A percentile compares a stretch with the other conserved stretches of the same genome.
Conservation (phyloP, 2,888 invertebrate genomes). For the Hirudinaria manillensis region DNA sequence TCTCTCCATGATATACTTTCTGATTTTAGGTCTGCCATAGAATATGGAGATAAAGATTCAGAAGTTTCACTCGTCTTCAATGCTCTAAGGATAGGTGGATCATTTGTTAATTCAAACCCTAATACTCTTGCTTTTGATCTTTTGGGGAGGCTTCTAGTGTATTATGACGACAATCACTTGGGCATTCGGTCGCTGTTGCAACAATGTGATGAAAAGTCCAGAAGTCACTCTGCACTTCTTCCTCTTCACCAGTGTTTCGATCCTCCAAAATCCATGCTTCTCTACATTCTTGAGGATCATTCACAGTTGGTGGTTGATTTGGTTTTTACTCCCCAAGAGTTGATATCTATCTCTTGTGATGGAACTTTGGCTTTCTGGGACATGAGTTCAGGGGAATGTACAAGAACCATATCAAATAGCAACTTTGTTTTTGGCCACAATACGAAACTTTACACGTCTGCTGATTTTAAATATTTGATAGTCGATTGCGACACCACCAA, state of each 20-base stretch:
- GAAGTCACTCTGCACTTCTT: constrained; percentile 60
- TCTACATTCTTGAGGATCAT: constrained; percentile 41
- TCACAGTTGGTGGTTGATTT: constrained; percentile 38
- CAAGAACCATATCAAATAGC: constrained; percentile 31
- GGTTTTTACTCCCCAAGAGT: constrained; percentile 38
- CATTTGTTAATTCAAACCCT: constrained; percentile 40
- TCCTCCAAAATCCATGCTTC: constrained; percentile 39
- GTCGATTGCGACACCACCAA: constrained; percentile 39
- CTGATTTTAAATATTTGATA: constrained; percentile 38
- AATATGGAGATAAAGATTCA: constrained; percentile 30
- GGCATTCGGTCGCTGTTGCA: constrained; percentile 76
- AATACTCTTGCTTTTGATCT: constrained; percentile 73
- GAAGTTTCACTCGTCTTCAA: constrained; percentile 38
- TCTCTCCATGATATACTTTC: constrained; percentile 88
- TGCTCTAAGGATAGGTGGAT: constrained; percentile 39
- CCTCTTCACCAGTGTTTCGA: constrained; percentile 42
- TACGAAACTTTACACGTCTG: constrained; percentile 37
- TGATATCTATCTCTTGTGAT: constrained; percentile 40
- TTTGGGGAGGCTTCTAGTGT: constrained; percentile 82
- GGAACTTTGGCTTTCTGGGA: constrained; percentile 41
- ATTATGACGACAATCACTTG: constrained; percentile 65
- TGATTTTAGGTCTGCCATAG: constrained; percentile 62
- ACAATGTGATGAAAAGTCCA: constrained; percentile 80
- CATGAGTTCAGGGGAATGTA: constrained; percentile 38
- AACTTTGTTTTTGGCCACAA: constrained; percentile 35